phyloP scores from a whole-genome alignment of 1,140 invertebrate species.

The Lysiphlebus fabarum region DNA sequence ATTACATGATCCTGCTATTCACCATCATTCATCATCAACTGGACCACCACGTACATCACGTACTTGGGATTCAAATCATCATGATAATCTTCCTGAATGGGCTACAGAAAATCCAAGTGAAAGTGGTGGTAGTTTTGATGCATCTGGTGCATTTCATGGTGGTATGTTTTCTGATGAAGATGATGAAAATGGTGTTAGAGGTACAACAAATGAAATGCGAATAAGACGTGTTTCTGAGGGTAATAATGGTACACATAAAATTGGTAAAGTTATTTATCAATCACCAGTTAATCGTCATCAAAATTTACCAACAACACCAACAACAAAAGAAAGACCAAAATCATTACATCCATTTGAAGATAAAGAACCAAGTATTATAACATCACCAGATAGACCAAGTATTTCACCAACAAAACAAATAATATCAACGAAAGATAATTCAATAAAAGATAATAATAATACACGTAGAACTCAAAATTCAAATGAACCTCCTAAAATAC shows the following conservation, averaged over 20 bases:
- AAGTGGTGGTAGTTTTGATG: slow-evolving; percentile 81
- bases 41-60: slow-evolving; percentile 43
- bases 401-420: slow-evolving; percentile 31
- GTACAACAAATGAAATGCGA: slow-evolving; percentile 33
- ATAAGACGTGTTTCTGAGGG: slow-evolving; percentile 47
- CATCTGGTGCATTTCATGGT: slow-evolving; percentile 78
- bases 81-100: slow-evolving; percentile 68
- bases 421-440: slow-evolving; percentile 19
- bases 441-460: slow-evolving; percentile 9
- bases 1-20: slow-evolving; percentile 48
- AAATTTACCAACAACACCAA: slow-evolving; percentile 23
- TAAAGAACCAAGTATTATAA: slow-evolving; percentile 26
- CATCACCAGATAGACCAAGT: slow-evolving; percentile 24
- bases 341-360: slow-evolving; percentile 35
- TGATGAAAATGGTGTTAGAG: slow-evolving; percentile 40
- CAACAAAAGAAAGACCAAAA: slow-evolving; percentile 37
- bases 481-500: slow-evolving; percentile 16
- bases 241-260: slow-evolving; percentile 21
- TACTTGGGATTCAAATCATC: slow-evolving; percentile 52
- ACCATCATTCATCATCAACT: slow-evolving; percentile 40
- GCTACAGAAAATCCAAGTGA: slow-evolving; percentile 72
- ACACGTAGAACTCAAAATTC: slow-evolving; percentile 21
- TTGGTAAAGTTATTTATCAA: slow-evolving; percentile 25
- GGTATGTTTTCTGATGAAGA: slow-evolving; percentile 61
- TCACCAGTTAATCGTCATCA: slow-evolving; percentile 31